These are phyloP conservation scores for Sarcoramphus papa DNA, from an alignment of 2,797 vertebrate species.

Conservation along the genomic window DNA sequence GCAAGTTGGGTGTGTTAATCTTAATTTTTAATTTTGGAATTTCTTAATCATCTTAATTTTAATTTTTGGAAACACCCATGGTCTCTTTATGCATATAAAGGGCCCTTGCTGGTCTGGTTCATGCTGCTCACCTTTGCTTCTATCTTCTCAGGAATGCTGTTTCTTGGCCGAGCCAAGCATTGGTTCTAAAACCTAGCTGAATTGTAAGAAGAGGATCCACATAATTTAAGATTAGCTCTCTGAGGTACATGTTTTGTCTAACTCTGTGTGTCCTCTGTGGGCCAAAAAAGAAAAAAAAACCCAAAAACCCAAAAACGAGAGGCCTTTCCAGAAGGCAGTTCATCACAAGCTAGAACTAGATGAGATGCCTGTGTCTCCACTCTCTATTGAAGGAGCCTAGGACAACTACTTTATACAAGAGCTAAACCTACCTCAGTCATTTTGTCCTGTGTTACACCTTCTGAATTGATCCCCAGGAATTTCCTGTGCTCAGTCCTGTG, in stretches of 20 bases:
- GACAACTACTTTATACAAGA: not conserved
- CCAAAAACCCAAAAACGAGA: too few species aligned
- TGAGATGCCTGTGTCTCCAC: not conserved
- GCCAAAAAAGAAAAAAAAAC: not conserved
- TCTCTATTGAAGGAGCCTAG: not conserved
- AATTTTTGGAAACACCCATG: not conserved
- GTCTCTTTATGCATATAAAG: not conserved
- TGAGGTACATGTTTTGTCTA: not conserved
- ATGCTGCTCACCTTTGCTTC: not conserved
- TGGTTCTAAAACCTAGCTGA: not conserved
- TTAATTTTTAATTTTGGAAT: not conserved
- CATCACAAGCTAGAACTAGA: not conserved
- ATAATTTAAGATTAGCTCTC: not conserved
- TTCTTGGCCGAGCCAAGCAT: not conserved
- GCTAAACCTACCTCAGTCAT: not conserved
- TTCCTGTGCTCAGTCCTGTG: not conserved
- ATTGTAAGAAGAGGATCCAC: not conserved
- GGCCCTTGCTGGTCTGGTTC: not conserved
- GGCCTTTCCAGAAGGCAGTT: not conserved
- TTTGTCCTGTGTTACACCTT: not conserved
- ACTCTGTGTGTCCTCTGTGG: accelerated
- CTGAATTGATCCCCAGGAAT: not conserved
- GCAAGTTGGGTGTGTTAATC: not conserved
- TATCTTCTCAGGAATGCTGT: not conserved
- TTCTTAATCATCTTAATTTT: not conserved